These are phyloP conservation scores for Cheiracanthium punctorium DNA, from an alignment of 2,888 invertebrate species.

Conservation along the genomic window DNA sequence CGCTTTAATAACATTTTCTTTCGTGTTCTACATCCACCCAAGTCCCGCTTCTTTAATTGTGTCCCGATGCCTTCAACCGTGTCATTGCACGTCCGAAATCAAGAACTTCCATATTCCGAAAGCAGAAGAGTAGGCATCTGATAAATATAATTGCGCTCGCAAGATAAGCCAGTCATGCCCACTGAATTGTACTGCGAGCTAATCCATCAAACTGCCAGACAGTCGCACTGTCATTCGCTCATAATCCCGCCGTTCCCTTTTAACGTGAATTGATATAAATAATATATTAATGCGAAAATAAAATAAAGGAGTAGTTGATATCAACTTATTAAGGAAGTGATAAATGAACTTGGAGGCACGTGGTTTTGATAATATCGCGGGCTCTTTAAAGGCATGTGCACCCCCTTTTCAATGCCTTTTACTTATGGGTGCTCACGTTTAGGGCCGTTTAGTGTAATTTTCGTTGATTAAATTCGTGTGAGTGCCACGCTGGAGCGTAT, in stretches of 20 bases:
- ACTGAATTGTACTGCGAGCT: not conserved
- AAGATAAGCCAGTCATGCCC: not conserved
- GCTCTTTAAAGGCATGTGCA: too few relatives aligned
- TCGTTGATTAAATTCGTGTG: not conserved
- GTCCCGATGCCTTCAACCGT: not conserved
- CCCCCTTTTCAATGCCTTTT: not conserved
- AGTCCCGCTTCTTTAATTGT: constrained; percentile 3
- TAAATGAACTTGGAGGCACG: not conserved
- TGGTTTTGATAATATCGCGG: not conserved
- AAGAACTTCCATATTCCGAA: not conserved
- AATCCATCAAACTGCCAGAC: not conserved
- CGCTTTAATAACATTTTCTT: constrained; percentile 1
- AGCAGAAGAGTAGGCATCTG: not conserved
- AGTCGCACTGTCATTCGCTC: not conserved
- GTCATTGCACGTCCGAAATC: not conserved
- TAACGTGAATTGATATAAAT: too few relatives aligned
- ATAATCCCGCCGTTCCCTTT: not conserved
- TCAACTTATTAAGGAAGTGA: not conserved
- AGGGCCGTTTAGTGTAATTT: not conserved
- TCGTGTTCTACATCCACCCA: not conserved
- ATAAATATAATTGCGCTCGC: not conserved
- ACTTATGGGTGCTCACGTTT: not conserved
- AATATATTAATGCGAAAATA: not conserved
- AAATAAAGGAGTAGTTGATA: not conserved
- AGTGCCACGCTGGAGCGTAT: not conserved